Evolutionary conservation across 2,113 vertebrate genomes (phyloP).

Genomic region (Athene noctua): DNA sequence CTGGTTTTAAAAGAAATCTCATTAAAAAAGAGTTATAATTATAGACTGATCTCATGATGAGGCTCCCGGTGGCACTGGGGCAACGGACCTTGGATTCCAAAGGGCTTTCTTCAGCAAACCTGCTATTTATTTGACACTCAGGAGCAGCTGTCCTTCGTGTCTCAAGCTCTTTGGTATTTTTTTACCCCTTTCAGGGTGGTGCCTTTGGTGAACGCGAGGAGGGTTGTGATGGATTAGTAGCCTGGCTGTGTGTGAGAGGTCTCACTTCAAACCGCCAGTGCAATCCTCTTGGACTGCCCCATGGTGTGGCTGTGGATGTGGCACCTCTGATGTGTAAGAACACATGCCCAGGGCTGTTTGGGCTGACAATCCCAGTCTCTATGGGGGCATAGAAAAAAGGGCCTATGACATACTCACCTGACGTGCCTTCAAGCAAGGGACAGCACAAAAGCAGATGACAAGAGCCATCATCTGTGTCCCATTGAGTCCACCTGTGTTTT

Average conservation of each 20-base stretch:
- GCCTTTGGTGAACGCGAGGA: neutral
- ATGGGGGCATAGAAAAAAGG: neutral
- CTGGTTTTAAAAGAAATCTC: neutral
- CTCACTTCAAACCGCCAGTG: neutral
- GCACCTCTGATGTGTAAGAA: rapidly evolving
- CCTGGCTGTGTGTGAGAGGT: neutral
- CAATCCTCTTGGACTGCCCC: neutral
- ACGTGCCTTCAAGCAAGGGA: neutral
- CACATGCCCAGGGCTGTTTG: neutral
- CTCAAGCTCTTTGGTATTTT: neutral
- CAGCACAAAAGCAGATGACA: neutral
- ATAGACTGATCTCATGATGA: neutral
- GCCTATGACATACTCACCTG: neutral
- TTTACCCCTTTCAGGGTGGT: neutral
- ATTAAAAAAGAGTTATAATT: neutral
- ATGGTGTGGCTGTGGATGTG: neutral
- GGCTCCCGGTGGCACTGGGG: neutral
- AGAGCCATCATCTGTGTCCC: neutral
- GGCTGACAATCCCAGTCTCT: neutral
- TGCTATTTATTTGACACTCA: conserved; percentile 26
- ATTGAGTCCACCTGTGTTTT: neutral
- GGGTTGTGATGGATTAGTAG: neutral
- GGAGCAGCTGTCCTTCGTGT: neutral
- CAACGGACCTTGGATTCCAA: neutral
- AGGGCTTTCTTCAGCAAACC: neutral